Percentiles rank a stretch among this genome's conserved stretches.
phyloP scores from a whole-genome alignment of 2,797 vertebrate genomes.

The Malurus leucopterus region DNA sequence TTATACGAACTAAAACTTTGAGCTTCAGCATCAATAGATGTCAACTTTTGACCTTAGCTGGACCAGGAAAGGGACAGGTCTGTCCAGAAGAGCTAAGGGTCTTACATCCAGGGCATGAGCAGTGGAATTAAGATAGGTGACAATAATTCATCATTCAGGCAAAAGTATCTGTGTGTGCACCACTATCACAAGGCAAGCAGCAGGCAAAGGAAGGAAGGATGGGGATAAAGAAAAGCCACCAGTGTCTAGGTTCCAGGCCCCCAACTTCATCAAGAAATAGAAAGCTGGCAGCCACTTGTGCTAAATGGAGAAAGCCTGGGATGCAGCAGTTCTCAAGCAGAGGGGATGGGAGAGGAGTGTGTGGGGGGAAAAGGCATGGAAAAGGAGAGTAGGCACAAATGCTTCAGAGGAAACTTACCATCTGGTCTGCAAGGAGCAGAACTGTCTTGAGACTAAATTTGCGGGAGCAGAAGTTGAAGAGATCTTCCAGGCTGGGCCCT shows the following conservation, averaged over 20 bases:
- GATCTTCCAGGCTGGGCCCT: conserved; percentile 93
- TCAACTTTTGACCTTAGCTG: neutral
- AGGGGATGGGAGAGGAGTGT: neutral
- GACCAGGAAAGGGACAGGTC: neutral
- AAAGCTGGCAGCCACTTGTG: neutral
- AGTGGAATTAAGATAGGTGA: neutral
- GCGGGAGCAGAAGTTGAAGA: conserved; percentile 96
- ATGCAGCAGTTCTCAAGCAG: neutral
- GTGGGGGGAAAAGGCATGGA: neutral
- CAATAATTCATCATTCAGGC: neutral
- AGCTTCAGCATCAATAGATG: neutral
- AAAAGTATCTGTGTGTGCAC: neutral
- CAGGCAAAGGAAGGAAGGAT: neutral
- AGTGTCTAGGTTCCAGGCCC: neutral
- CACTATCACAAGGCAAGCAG: neutral
- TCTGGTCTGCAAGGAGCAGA: conserved; percentile 93
- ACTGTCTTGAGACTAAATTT: conserved; percentile 98
- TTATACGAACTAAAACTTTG: neutral
- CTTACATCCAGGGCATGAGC: neutral
- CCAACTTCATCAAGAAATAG: neutral
- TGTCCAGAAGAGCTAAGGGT: neutral
- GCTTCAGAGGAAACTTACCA: conserved; percentile 76
- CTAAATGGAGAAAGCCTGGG: conserved; percentile 1
- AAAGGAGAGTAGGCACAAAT: neutral
- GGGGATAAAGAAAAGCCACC: neutral